Conservation (phyloP, 1,140 invertebrate genomes). For the Thalassaphorura encarpata region DNA sequence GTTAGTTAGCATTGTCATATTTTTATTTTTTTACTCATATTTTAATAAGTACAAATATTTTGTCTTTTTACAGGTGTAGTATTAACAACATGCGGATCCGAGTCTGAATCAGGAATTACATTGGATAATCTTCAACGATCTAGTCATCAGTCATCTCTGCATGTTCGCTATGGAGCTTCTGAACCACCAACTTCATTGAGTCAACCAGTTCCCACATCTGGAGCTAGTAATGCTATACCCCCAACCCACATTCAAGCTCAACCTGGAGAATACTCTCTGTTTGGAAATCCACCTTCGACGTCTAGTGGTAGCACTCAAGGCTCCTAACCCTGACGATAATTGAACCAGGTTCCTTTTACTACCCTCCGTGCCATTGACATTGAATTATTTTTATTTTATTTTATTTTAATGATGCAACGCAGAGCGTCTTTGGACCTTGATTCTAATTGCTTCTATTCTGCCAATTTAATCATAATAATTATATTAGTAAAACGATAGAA, state of each 20-base stretch:
- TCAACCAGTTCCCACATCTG: background rate
- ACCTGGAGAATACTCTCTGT: conserved; percentile 26
- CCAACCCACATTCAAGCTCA: conserved; percentile 2
- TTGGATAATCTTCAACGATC: conserved; percentile 20
- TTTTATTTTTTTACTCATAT: background rate
- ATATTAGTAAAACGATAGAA: too few species aligned
- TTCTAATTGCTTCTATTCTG: background rate
- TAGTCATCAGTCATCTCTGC: conserved; percentile 20
- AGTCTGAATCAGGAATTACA: conserved; percentile 8
- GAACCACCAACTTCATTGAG: background rate
- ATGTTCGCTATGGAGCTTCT: conserved; percentile 19
- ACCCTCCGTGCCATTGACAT: background rate
- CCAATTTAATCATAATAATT: background rate
- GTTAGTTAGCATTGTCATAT: background rate
- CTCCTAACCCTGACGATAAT: background rate
- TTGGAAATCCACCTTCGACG: conserved; percentile 13
- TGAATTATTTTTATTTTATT: background rate
- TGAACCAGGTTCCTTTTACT: background rate
- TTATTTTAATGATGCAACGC: background rate
- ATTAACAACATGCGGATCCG: conserved; percentile 27
- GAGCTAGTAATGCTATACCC: conserved; percentile 1
- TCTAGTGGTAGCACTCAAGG: background rate
- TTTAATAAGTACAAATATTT: background rate
- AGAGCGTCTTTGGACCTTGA: background rate
- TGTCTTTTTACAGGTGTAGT: conserved; percentile 21